Conservation (phyloP, 2,888 invertebrate species). For the Platycnemis pennipes region DNA sequence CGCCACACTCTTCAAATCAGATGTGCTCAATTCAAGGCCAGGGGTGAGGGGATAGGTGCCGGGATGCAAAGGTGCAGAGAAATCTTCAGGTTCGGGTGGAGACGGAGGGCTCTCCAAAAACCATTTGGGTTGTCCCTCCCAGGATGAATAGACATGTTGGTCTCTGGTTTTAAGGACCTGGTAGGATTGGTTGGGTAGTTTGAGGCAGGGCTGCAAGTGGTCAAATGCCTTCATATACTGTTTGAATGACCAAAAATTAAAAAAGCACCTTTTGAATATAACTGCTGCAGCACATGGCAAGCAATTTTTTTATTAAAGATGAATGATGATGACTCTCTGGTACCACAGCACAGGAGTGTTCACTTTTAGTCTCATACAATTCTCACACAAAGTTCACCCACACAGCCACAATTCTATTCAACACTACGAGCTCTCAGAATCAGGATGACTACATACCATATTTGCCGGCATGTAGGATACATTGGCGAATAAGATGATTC, state of each 20-base stretch:
- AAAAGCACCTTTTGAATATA: too few relatives aligned
- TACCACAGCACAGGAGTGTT: too few relatives aligned
- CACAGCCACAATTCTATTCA: too few relatives aligned
- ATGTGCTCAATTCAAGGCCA: slow-evolving; percentile 8
- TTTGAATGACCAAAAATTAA: not conserved
- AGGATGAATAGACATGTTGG: not conserved
- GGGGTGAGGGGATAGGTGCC: slow-evolving; percentile 35
- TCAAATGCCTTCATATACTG: not conserved
- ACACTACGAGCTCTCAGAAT: too few relatives aligned
- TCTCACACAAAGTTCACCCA: too few relatives aligned
- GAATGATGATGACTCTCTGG: too few relatives aligned
- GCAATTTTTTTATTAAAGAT: too few relatives aligned
- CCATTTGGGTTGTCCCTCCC: not conserved
- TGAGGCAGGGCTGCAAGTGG: not conserved
- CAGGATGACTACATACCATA: too few relatives aligned
- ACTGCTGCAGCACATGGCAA: too few relatives aligned
- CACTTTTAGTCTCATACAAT: too few relatives aligned
- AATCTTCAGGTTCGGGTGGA: slow-evolving; percentile 25
- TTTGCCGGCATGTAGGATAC: too few relatives aligned
- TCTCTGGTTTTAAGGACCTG: slow-evolving; percentile 42
- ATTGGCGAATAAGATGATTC: too few relatives aligned
- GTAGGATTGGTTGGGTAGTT: not conserved
- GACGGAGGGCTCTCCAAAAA: slow-evolving; percentile 36
- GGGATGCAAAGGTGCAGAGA: slow-evolving; percentile 36
- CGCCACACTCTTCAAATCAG: not conserved